Base-by-base conservation (phyloP, 2,113 vertebrate species). In the Dendrocopos noguchii region DNA sequence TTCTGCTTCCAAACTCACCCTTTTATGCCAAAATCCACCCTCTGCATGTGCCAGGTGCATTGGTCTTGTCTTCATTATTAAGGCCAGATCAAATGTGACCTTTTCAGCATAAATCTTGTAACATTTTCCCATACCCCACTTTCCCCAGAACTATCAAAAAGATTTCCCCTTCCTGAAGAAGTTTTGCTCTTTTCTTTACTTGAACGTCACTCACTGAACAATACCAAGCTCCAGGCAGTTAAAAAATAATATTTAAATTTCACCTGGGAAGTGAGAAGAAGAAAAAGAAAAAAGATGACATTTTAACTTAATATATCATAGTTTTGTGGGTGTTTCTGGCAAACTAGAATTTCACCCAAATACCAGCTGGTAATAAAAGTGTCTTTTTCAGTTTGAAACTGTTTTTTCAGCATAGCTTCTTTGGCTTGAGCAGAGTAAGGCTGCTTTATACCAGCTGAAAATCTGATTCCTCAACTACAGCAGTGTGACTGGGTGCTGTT, bases 401-500 rank as follows among this genome's bases (percentile, higher is more conserved):
- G 4, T 79, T 77, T 60, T 57, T 56, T 87, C 25, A 90, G 57
- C 0, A 0, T 10, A 73, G 36, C 22, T 80, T 29, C 52, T 83
- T 56, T 57, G 52, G 59, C 65, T 88, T 80, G 28, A 93, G 42
- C 10, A 27, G 57, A 83, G 80, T 59, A 89, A 83, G 29, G 28
- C 73, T 77, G 70, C 39, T 96, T 93, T 86, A 68, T 25, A 90
- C 28, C 75, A 91, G 94, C 84, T 92, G 88, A 93, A 90, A 93
- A 84, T 91, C 66, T 75, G 78, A 75, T 87, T 94, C 80, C 80
- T 85, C 36, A 74, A 7, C 73, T 82, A 50, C 4, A 81, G 94
- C 80, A 93, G 79, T 95, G 87, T 96, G 97, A 98, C 97, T 97
- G 97, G 95, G 80, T 93, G 91, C 95, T 96, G 90, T 97, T 96